Base-by-base conservation (phyloP, 2,797 vertebrate genomes). In the Ambastaia sidthimunki region DNA sequence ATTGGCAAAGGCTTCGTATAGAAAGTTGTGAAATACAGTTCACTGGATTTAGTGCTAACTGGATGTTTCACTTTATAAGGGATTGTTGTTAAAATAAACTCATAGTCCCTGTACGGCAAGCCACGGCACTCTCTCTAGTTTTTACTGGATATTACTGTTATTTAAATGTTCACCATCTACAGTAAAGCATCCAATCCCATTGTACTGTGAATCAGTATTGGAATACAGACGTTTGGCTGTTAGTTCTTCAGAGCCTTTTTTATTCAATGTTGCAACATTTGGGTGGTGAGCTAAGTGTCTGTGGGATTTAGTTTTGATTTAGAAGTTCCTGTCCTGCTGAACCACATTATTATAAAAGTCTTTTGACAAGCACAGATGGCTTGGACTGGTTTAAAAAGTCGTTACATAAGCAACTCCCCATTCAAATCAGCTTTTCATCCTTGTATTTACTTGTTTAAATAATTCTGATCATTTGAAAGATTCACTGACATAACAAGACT, bases 381-480 rank as follows among this genome's bases (percentile, higher is more conserved):
- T 66, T 73, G 78, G 50, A 31, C 11, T 66, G 50, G 28, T 62
- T 48, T 69, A 19, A n/a, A 57, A 77, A 66, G 34, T 50, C 18
- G 34, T 80, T 73, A 67, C 70, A 59, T 73, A 73, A 80, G 37
- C 60, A 68, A 31, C 28, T 4, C 28, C 28, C 28, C 4, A 28
- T 34, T 72, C 65, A 65, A 71, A 71, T 78, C 31, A 69, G 68
- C 54, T 72, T 62, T 76, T 72, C 54, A 47, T 60, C 7, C 69
- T 71, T 48, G 4, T 54, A 19, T 82, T 72, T 60, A 57, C 41
- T 52, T 21, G 67, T 19, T 28, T 23, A 34, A 21, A 74, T 50
- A 44, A 54, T 78, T 63, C 52, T 66, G 48, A 80, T 74, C 34
- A 68, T 76, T 80, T 66, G 68, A 69, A 37, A 66, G 48, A 77